Base-by-base conservation (phyloP, 2,888 invertebrate species). In the Pachycephus smyrnensis region DNA sequence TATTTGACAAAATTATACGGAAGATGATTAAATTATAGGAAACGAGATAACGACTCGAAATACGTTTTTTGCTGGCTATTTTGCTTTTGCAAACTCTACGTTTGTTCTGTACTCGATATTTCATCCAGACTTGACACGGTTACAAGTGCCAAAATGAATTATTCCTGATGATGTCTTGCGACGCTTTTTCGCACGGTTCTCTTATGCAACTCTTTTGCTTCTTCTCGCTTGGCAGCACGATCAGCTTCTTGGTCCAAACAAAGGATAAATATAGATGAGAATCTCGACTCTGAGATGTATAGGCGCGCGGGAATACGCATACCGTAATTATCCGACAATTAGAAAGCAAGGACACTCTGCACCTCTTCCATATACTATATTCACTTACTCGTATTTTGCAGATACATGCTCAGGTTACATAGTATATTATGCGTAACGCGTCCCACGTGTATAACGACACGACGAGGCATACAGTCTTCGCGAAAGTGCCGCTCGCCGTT, bases 281-380 rank as follows among this genome's bases (percentile, higher is more conserved):
- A 36, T 37, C 15, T 32, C 69, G 30, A 68, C 76, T 36, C 33
- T 12, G 11, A 68, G 77, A 69, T 68, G 36, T 68, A 33, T 12
- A 37, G 73, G 32, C 37, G 68, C 76, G 73, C 76, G 31, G 68
- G 81, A 76, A 75, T 33, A 37, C 75, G 83, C 80, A 78, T 74
- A 77, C 69, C 77, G 81, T 84, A 87, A 86, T 87, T 83, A 83
- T 75, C 76, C 81, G 84, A 86, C 85, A 84, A 86, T 88, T 88
- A 86, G 85, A 87, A 88, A 88, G 86, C 86, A 86, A 87, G 87
- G 87, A 85, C 88, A 82, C 71, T 82, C 82, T 79, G 79, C 77
- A 79, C 55, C 55, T 55, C 55, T 55, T 55, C 55, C 55, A 55
- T 3, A 55, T 9, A 23, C 23, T 55, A 9, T 9, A 55, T 23